Percentiles rank a stretch among this genome's conserved stretches.
These are phyloP conservation scores for Rhagonycha lutea DNA, from an alignment of 2,888 invertebrate species.

Conservation along the genomic window DNA sequence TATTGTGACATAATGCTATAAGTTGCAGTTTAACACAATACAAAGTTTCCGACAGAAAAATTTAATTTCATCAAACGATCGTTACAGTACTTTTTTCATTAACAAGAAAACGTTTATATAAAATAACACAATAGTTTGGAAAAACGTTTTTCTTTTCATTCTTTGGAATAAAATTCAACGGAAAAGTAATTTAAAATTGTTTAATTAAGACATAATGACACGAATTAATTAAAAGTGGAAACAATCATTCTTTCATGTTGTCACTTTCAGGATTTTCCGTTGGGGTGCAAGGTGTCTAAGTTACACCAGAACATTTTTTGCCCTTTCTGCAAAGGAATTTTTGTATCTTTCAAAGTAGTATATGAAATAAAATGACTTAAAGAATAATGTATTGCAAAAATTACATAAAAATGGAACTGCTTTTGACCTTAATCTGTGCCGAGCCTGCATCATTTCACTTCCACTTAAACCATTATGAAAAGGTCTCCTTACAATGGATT, in stretches of 20 bases:
- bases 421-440: constrained; percentile 2
- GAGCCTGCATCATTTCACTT: constrained; percentile 2
- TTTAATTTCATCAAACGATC: not conserved
- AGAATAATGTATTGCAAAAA: not conserved
- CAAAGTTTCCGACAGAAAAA: not conserved
- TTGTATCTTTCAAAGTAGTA: not conserved
- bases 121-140: not conserved
- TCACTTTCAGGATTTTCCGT: not conserved
- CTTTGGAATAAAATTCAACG: not conserved
- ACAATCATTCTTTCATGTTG: not conserved
- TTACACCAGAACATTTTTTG: not conserved
- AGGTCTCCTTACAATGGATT: not conserved
- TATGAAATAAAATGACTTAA: not conserved
- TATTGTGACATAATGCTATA: not conserved
- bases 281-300: not conserved
- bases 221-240: not conserved
- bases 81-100: not conserved
- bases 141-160: not conserved
- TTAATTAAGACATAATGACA: not conserved
- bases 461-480: constrained; percentile 4
- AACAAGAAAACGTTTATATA: not conserved
- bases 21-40: not conserved
- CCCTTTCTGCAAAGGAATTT: not conserved
- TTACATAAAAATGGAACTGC: not conserved
- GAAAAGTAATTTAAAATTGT: not conserved